These are phyloP conservation scores for Pseudomugil tenellus DNA, from an alignment of 2,797 vertebrate species.

Conservation along the genomic window DNA sequence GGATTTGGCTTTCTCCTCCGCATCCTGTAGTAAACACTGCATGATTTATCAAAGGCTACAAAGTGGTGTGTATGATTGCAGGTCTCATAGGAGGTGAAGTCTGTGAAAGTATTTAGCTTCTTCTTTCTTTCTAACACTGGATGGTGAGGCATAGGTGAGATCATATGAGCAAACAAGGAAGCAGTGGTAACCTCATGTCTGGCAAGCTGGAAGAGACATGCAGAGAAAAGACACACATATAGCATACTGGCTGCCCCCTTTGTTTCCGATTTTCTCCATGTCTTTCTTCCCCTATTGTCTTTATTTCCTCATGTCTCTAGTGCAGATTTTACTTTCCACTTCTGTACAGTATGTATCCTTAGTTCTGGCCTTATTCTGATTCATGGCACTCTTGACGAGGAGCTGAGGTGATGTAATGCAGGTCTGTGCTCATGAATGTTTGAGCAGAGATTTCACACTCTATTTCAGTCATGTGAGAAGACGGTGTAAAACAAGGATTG, in stretches of 20 bases:
- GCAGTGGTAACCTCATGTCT: constrained; percentile 71
- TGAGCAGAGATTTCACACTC: constrained; percentile 75
- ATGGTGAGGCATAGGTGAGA: constrained; percentile 61
- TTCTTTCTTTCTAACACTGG: constrained; percentile 31
- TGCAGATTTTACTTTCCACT: constrained; percentile 3
- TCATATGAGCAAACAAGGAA: constrained; percentile 58
- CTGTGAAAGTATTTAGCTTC: constrained; percentile 37
- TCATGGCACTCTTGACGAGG: constrained; percentile 29
- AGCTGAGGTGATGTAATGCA: constrained; percentile 64
- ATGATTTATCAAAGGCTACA: constrained; percentile 74
- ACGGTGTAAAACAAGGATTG: constrained; percentile 31
- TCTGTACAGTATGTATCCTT: constrained; percentile 4
- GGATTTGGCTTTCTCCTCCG: constrained; percentile 43
- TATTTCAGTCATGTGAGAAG: constrained; percentile 69
- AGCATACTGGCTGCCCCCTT: background rate
- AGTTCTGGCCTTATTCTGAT: constrained; percentile 38
- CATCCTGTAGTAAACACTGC: constrained; percentile 70
- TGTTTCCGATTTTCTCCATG: constrained; percentile 2
- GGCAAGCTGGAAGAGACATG: constrained; percentile 24
- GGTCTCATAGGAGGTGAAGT: constrained; percentile 41
- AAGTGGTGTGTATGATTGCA: constrained; percentile 58
- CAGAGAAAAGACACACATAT: constrained; percentile 26
- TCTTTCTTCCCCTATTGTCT: background rate
- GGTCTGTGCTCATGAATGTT: constrained; percentile 73
- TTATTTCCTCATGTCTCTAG: constrained; percentile 3